Evolutionary conservation across 2,113 vertebrate species (phyloP), one percentile per base, ranked within the genome.

Genomic region (Sakesphorus luctuosus): DNA sequence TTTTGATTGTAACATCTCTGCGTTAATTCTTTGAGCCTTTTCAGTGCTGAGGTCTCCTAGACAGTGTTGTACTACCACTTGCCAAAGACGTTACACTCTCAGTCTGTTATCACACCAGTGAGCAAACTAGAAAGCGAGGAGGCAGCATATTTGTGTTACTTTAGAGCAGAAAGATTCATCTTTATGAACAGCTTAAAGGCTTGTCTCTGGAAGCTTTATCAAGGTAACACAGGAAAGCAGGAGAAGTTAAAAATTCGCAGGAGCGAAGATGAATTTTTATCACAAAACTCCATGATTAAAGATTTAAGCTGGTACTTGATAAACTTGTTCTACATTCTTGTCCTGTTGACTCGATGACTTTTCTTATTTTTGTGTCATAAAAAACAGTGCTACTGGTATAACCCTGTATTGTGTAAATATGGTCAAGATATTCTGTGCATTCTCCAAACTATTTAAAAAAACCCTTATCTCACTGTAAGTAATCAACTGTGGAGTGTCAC

Each of bases 161-260:
- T 16, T 4, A 67, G 65, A 78, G 86, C 47, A 73, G 80, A 66
- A 84, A 78, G 83, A 33, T 50, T 84, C 61, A 85, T 77, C 67
- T 20, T 35, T 72, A 8, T 4, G 7, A 83, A 73, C 82, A 93
- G 53, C 77, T 65, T 47, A 33, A 91, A 89, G 58, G 58, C 66
- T 84, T 82, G 71, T 91, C 77, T 91, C 84, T 82, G 93, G 94
- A 84, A 91, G 87, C 87, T 94, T 89, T 92, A 35, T 92, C 96
- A 95, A 94, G 93, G 93, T 96, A 96, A 96, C 44, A 53, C 53
- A 79, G 90, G 93, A 84, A 97, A 95, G 94, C 92, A 87, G 86
- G 65, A 86, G 46, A 79, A 81, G 25, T 15, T 28, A 52, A 52
- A 89, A 92, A 87, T 49, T 95, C 38, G 28, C 7, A 17, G 49